Base-by-base conservation (phyloP, 2,797 vertebrate genomes). In the Lates japonicus region DNA sequence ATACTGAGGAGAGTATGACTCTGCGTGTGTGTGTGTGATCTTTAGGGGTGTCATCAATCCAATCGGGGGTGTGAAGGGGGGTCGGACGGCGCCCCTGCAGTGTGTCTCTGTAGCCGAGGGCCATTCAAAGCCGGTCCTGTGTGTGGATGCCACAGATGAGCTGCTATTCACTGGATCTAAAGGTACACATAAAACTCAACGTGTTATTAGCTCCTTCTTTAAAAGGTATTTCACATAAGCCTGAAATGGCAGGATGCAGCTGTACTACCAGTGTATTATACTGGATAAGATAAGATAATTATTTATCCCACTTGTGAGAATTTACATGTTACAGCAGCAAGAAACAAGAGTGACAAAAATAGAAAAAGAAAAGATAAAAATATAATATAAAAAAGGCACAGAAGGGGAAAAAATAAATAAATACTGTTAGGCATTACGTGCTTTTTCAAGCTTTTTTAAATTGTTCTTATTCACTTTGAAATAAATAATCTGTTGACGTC, bases 161-260 rank as follows among this genome's bases (percentile, higher is more conserved):
- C 95, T 99, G 86, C 96, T 99, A 8, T 99, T 99, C 86, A 97
- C 97, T 0, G 98, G 98, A 5, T 99, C 98, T 70, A 99, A 99
- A 97, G 98, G 98, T 99, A 92, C 37, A 76, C 29, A 51, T 19
- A 49, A 20, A 19, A 29, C 19, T 42, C 2, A 49, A 14, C 0
- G 1, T 2, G 35, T 52, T 39, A 6, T 62, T 6, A 33, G 12
- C 7, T 35, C 14, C 25, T 20, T 42, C 1, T 42, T 54, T 39
- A 16, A 63, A 49, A 12, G 8, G 11, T 52, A 17, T 58, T 67
- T 61, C 11, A 44, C 19, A 29, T 25, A 12, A 59, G n/a, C 29
- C 19, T 33, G 39, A 20, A 17, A 62, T 62, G 20, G 9, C 5
- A 39, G 22, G 4, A n/a, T 46, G 14, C 29, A 49, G 20, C 11